Evolutionary conservation across 2,113 vertebrate genomes (phyloP), one percentile per base, ranked within the genome.

Genomic region (Phyllostomus discolor): DNA sequence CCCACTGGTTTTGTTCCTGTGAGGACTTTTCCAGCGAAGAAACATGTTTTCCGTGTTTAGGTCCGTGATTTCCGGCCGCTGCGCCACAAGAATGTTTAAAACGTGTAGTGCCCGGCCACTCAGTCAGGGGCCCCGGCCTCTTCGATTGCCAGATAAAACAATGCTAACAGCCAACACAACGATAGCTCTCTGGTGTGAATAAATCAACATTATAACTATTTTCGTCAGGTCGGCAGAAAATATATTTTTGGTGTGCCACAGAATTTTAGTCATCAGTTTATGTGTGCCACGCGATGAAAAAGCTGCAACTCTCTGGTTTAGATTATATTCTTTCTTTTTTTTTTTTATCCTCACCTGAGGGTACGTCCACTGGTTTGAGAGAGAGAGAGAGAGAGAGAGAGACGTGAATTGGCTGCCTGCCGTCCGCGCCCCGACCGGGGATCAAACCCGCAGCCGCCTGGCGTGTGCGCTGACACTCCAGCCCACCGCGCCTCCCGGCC

Each of bases 61-160:
- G 24, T 28, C 24, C 14, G 22, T 6, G 26, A 28, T 16, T 75
- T 31, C 15, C 26, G 46, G 4, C 41, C 26, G 3, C 38, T 2
- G 72, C 0, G 26, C 72, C 6, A 8, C 72, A 12, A 31, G 14
- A 16, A 31, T 4, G 3, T 31, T 11, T 46, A 4, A 75, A 46
- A 46, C 72, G 1, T 10, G 6, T 0, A 2, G 6, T 24, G 3
- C 72, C 72, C 16, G 14, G 0, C 41, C 17, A 0, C 0, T 28
- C 14, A 31, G 72, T 16, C 26, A 26, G 26, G 41, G 72, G 12
- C 67, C 2, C 14, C 4, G 14, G 7, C 70, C 70, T 73, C 24
- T 17, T 43, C 3, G 20, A 43, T 28, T 16, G 38, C 43, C 70
- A 4, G 7, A 7, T 43, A 22, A 41, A 73, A 43, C 14, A 35